Evolutionary conservation across 1,140 invertebrate species (phyloP), one percentile per base, ranked within the genome.

Genomic region (Cydia splendana): DNA sequence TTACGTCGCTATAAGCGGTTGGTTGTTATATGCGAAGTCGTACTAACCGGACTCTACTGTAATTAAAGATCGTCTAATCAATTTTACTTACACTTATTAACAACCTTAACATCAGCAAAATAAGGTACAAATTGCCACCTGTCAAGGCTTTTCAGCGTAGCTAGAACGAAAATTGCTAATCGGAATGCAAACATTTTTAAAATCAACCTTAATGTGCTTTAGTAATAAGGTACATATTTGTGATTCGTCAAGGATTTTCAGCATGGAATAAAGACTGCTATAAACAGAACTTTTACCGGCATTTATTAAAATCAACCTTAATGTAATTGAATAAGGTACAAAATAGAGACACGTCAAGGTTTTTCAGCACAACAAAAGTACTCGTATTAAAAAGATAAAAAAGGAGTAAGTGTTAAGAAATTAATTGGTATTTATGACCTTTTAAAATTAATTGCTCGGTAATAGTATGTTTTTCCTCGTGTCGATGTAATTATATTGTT

Each of bases 401-500:
- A 57, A 18, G 53, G 4, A 5, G 4, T 57, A n/a, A 18, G 5
- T 62, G 57, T 9, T 62, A 2, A 12, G 6, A 2, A 18, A 62
- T 24, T 2, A n/a, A 7, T 24, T 24, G 0, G 57, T 24, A 62
- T 62, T 62, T 62, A 20, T 62, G 20, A 13, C 57, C n/a, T 62
- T 62, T 62, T 24, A 18, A 62, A 18, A n/a, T 62, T 10, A 24
- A 62, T 62, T 24, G 20, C 20, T 62, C 18, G 24, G 57, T 62
- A n/a, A 62, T 62, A 18, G 51, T 53, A 18, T 18, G 57, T 62
- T 62, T 53, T 10, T 62, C 20, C 57, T 62, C 24, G 57, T 18
- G 57, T 62, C 24, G 57, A 62, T 24, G 57, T 62, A 62, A 62
- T 62, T 62, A 62, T 62, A 34, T 42, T 12, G 57, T 62, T 62